Base-by-base conservation (phyloP, 2,797 vertebrate genomes). In the Etheostoma perlongum region DNA sequence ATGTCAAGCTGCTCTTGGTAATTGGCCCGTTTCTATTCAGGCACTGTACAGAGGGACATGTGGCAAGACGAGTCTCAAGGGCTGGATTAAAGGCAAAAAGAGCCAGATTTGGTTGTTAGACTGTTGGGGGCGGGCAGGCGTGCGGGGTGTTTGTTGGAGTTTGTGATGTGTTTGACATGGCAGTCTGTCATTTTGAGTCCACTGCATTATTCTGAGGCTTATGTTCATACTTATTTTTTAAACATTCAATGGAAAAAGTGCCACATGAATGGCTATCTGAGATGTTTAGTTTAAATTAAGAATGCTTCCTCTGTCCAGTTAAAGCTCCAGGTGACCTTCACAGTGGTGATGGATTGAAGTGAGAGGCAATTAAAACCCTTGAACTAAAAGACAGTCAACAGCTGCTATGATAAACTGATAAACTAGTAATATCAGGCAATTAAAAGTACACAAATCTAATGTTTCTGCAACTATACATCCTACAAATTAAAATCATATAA, bases 1-100 rank as follows among this genome's bases (percentile, higher is more conserved):
- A 63, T 72, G 84, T 87, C 85, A 84, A 74, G 77, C 82, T 65
- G 77, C 66, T 86, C 76, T 74, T 68, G 70, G 83, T 90, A 87
- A 91, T 88, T 90, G 85, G 81, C 77, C 81, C 23, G 8, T 85
- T 84, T 82, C 85, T 84, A 72, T 88, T 87, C 78, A 67, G 64
- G 66, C 74, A 15, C 59, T 55, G 67, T 19, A 49, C 25, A 58
- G 75, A 79, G 48, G 63, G 77, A 82, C 61, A 72, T 75, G 58
- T 61, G 23, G 67, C 74, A 82, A 66, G 85, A 76, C 49, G 76
- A 64, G 61, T 64, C 82, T 85, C 63, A 66, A 49, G 69, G 53
- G 72, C 25, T 76, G 73, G 64, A 79, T 85, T 81, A 65, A 80
- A 78, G 74, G 52, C 49, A 40, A 61, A 71, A 67, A 46, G 27